Evolutionary conservation across 2,888 invertebrate species (phyloP).

Genomic region (Pyrochroa serraticornis): DNA sequence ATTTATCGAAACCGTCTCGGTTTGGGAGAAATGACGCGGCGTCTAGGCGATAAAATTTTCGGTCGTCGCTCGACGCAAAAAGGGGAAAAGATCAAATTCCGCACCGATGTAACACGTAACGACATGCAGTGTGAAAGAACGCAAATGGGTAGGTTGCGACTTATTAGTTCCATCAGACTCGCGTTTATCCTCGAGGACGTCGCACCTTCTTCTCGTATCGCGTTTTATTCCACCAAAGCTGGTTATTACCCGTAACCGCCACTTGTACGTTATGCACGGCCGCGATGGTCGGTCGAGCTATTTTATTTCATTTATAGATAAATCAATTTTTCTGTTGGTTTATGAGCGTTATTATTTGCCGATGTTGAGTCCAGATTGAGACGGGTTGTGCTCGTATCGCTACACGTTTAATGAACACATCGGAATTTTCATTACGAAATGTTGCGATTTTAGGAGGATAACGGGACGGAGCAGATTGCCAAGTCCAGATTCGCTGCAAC

Average conservation of each 20-base stretch:
- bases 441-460: neutral
- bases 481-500: too few relatives aligned
- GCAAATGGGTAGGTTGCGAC: constrained; percentile 25
- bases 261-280: constrained; percentile 4
- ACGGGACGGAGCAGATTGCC: too few relatives aligned
- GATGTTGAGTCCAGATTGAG: constrained; percentile 26
- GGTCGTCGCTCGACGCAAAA: too few relatives aligned
- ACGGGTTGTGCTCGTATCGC: constrained; percentile 12
- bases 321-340: constrained; percentile 44
- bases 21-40: too few relatives aligned
- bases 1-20: too few relatives aligned
- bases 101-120: too few relatives aligned
- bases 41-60: too few relatives aligned
- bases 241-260: constrained; percentile 13
- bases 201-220: too few relatives aligned
- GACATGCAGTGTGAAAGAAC: constrained; percentile 26
- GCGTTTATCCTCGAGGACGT: constrained; percentile 20
- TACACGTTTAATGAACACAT: constrained; percentile 29
- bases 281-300: constrained; percentile 10
- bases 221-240: too few relatives aligned
- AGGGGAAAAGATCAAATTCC: too few relatives aligned
- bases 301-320: constrained; percentile 42
- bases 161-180: constrained; percentile 28
- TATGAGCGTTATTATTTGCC: constrained; percentile 32
- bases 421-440: constrained; percentile 22